Conservation (phyloP, 2,888 invertebrate genomes). For the Diplazon laetatorius region DNA sequence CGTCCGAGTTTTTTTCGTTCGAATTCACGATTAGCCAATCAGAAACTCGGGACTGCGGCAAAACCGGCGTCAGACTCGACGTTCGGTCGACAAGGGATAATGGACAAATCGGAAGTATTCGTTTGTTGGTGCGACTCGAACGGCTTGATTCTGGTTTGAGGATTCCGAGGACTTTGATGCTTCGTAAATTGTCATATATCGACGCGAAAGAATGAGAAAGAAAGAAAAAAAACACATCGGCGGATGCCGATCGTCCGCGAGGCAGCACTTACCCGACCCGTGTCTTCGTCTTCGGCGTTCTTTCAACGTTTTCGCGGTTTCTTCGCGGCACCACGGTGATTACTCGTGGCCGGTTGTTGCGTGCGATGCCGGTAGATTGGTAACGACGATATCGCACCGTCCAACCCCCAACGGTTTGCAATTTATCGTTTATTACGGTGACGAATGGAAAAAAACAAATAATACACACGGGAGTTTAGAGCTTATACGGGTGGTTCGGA, state of each 20-base stretch:
- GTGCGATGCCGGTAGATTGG: conserved; percentile 1
- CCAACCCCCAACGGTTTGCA: conserved; percentile 70
- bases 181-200: neutral
- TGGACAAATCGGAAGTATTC: too few species aligned
- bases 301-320: conserved; percentile 4
- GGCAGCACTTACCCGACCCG: conserved; percentile 50
- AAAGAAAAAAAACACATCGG: conserved; percentile 9
- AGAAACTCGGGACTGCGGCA: too few species aligned
- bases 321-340: conserved; percentile 5
- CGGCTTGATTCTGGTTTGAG: too few species aligned
- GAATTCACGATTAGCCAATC: neutral
- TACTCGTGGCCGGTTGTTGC: conserved; percentile 30
- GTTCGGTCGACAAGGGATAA: too few species aligned
- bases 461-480: conserved; percentile 72
- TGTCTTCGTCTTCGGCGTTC: conserved; percentile 35
- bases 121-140: too few species aligned
- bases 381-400: conserved; percentile 46
- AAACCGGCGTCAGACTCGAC: too few species aligned
- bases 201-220: neutral
- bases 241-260: conserved; percentile 24
- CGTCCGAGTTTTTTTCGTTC: neutral
- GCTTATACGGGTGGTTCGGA: conserved; percentile 70
- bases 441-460: conserved; percentile 48
- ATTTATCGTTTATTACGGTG: conserved; percentile 67
- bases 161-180: too few species aligned